Evolutionary conservation across 2,888 invertebrate genomes (phyloP).

Genomic region (Xestia ashworthii): DNA sequence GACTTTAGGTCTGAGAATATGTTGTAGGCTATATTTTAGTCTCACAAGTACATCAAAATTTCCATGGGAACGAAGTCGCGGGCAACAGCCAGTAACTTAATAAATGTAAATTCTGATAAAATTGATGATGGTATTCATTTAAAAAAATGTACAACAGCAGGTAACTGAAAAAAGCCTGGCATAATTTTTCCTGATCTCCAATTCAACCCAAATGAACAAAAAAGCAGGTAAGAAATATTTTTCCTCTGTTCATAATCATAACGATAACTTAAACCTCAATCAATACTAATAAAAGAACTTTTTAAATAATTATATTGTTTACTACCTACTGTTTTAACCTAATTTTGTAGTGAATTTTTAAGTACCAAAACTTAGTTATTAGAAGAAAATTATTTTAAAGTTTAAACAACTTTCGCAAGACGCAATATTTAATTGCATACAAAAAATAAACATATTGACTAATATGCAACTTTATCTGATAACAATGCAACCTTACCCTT

Average conservation of each 20-base stretch:
- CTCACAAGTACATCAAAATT: too few species aligned
- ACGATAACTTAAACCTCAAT: background rate
- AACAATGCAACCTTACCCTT: constrained; percentile 18
- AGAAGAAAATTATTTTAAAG: background rate
- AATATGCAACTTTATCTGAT: constrained; percentile 19
- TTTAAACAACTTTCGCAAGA: constrained; percentile 11
- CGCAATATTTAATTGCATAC: constrained; percentile 9
- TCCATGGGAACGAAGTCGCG: too few species aligned
- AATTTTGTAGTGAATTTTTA: background rate
- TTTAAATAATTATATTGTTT: background rate
- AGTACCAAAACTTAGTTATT: background rate
- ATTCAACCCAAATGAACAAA: background rate
- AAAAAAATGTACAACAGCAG: background rate
- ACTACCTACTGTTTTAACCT: background rate
- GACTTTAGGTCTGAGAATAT: too few species aligned
- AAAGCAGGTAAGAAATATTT: background rate
- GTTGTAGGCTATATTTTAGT: too few species aligned
- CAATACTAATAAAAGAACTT: background rate
- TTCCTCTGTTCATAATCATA: background rate
- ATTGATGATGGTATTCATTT: background rate
- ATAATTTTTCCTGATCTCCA: background rate
- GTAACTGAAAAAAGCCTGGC: background rate
- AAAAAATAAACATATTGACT: constrained; percentile 20
- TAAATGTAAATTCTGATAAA: background rate
- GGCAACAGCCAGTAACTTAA: background rate